These are phyloP conservation scores for Astyanax mexicanus DNA, from an alignment of 2,797 vertebrate genomes.

Conservation along the genomic window DNA sequence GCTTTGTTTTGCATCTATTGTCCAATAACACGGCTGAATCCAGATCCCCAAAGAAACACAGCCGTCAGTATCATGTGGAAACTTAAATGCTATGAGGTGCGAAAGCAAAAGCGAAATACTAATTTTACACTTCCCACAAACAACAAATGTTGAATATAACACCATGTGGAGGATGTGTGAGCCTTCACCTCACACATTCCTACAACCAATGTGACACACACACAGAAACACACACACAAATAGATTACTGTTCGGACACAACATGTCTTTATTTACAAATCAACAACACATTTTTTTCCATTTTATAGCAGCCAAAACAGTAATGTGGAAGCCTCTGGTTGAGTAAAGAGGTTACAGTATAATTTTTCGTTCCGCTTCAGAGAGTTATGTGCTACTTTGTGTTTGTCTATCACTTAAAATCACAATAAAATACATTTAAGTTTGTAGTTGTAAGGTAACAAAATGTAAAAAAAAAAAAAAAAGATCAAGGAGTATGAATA, in stretches of 20 bases:
- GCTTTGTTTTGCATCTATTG: not conserved
- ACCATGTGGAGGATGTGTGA: slow-evolving; percentile 68
- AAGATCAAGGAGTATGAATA: too few species aligned
- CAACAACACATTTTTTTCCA: not conserved
- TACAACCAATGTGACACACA: not conserved
- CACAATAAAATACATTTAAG: too few species aligned
- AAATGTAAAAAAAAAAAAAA: too few species aligned
- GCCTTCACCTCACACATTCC: slow-evolving; percentile 54
- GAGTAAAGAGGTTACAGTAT: too few species aligned
- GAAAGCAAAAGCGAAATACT: slow-evolving; percentile 56
- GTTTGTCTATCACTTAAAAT: too few species aligned
- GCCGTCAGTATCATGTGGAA: slow-evolving; percentile 23
- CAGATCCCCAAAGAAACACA: slow-evolving; percentile 10
- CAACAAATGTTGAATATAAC: slow-evolving; percentile 77
- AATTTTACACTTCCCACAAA: slow-evolving; percentile 78
- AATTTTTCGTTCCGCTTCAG: too few species aligned
- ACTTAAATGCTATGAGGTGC: slow-evolving; percentile 52
- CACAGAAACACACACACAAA: not conserved
- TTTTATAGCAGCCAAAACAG: not conserved
- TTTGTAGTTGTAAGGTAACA: too few species aligned
- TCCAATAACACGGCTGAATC: not conserved
- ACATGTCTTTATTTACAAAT: not conserved
- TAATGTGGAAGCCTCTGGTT: not conserved
- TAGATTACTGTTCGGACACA: slow-evolving; percentile 5
- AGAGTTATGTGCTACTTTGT: too few species aligned